These are phyloP conservation scores for Linyphia triangularis DNA, from an alignment of 2,888 invertebrate species.

Conservation along the genomic window DNA sequence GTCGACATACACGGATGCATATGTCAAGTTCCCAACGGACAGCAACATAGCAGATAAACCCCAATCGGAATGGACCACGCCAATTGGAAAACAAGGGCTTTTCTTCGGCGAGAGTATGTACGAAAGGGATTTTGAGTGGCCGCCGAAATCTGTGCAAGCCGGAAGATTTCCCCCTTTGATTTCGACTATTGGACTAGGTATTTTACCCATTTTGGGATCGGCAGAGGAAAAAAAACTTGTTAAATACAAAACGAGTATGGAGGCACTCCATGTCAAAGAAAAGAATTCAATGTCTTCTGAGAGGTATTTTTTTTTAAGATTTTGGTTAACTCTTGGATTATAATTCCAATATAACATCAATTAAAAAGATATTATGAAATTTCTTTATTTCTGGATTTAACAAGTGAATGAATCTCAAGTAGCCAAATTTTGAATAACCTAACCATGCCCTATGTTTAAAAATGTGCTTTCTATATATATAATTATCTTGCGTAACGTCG, in stretches of 20 bases:
- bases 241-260: too few relatives aligned
- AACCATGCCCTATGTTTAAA: too few relatives aligned
- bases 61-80: slow-evolving; percentile 9
- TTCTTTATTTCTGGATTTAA: too few relatives aligned
- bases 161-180: background rate
- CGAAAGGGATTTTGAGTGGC: slow-evolving; percentile 41
- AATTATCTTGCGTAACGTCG: too few relatives aligned
- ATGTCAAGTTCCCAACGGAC: background rate
- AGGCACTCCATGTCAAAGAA: background rate
- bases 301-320: background rate
- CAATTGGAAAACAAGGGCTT: slow-evolving; percentile 22
- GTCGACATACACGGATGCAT: slow-evolving; percentile 33
- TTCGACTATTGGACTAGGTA: slow-evolving; percentile 38
- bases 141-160: background rate
- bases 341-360: background rate
- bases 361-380: too few relatives aligned
- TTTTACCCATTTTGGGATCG: slow-evolving; percentile 41
- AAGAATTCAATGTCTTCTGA: background rate
- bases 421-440: too few relatives aligned
- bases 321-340: background rate
- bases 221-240: background rate
- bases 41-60: background rate
- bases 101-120: slow-evolving; percentile 11
- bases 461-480: too few relatives aligned
- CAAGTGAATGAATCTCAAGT: too few relatives aligned